Conservation (phyloP, 1,140 invertebrate genomes). For the Drosophila melanica region DNA sequence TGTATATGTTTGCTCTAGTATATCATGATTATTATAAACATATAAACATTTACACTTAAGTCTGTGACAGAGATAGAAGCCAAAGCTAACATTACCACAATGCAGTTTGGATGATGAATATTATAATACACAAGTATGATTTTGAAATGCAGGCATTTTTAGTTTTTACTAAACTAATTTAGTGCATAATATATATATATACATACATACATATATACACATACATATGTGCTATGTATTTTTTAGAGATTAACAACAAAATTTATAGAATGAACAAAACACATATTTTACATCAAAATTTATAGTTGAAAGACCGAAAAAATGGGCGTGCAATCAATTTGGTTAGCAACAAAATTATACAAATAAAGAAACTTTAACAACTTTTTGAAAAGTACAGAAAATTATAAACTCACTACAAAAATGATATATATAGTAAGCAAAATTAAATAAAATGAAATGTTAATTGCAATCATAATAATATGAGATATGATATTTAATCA, state of each 20-base stretch:
- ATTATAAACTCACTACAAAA: slow-evolving; percentile 28
- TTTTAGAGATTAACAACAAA: slow-evolving; percentile 44
- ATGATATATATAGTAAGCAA: slow-evolving; percentile 49
- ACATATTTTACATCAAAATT: slow-evolving; percentile 48
- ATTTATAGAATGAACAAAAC: slow-evolving; percentile 41
- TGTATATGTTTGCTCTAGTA: background rate
- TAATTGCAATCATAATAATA: slow-evolving; percentile 40
- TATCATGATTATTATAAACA: slow-evolving; percentile 20
- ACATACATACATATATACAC: slow-evolving; percentile 12
- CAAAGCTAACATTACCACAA: slow-evolving; percentile 26
- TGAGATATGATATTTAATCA: slow-evolving; percentile 48
- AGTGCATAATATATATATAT: slow-evolving; percentile 17
- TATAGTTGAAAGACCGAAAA: slow-evolving; percentile 27
- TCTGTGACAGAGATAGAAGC: slow-evolving; percentile 15
- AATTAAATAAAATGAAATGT: slow-evolving; percentile 21
- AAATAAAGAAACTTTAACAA: slow-evolving; percentile 25
- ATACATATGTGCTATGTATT: slow-evolving; percentile 32
- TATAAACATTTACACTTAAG: slow-evolving; percentile 19
- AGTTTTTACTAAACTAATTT: slow-evolving; percentile 28
- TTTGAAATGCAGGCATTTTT: slow-evolving; percentile 38
- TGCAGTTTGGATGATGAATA: slow-evolving; percentile 12
- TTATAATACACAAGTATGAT: background rate
- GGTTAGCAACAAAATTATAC: slow-evolving; percentile 31
- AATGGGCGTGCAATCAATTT: slow-evolving; percentile 27
- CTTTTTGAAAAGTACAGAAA: slow-evolving; percentile 11